Base-by-base conservation (phyloP, 1,140 invertebrate species). In the Atta cephalotes region DNA sequence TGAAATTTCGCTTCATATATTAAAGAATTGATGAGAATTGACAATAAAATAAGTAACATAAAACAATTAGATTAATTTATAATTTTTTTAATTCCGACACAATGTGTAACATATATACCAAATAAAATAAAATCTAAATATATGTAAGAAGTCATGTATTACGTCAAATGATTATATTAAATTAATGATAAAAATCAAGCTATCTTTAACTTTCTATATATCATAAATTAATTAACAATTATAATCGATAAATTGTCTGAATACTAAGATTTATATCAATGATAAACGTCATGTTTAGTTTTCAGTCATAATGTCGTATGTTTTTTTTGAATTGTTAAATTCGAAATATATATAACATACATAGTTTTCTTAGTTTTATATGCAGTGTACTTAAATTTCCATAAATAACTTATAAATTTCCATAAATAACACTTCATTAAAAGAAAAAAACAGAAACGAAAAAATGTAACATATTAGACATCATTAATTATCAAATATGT, bases 281-380 rank as follows among this genome's bases (percentile, higher is more conserved):
- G 9, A 74, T 58, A 58, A 56, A 7, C 10, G 10, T 58, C n/a
- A 58, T 60, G 58, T 35, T 58, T 58, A 60, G n/a, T 58, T 12
- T 35, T 58, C 35, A 60, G 12, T 21, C 35, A 68, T 21, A 68
- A 68, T 66, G 1, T 21, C 28, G 0, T 74, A 60, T 6, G 10
- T n/a, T 76, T 28, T 5, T 78, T 5, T 10, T 49, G 45, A 77
- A 65, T 78, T 49, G n/a, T 0, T n/a, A 63, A 78, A 78, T 16
- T 60, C 14, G 2, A 39, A 45, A 77, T 62, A 62, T n/a, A 7
- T 45, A 28, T 62, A 49, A 45, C 45, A 63, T 45, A 45, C 28
- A 63, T 45, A 0, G 2, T 77, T 63, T 45, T 31, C 21, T 25
- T n/a, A 66, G 18, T 62, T 18, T 49, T 62, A 62, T 45, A 45